Conservation (phyloP, 2,797 vertebrate genomes). For the Sparidentex hasta region DNA sequence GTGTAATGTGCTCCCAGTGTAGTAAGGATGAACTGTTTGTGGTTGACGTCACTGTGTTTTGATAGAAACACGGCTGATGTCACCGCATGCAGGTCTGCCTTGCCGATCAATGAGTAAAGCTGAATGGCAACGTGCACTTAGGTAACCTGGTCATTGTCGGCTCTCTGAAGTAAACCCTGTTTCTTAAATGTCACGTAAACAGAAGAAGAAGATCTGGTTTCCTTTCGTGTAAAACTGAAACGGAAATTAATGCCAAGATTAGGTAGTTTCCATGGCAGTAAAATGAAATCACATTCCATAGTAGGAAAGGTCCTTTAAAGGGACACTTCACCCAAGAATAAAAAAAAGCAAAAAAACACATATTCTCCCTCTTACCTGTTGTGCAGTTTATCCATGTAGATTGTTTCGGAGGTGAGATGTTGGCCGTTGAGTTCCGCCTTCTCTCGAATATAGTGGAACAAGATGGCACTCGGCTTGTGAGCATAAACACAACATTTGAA, state of each 20-base stretch:
- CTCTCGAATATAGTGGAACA: too few species aligned
- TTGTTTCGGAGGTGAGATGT: too few species aligned
- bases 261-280: neutral
- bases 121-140: neutral
- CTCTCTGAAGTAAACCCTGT: too few species aligned
- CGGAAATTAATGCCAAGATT: neutral
- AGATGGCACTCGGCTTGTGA: too few species aligned
- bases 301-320: too few species aligned
- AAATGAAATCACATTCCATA: too few species aligned
- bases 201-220: neutral
- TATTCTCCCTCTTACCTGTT: too few species aligned
- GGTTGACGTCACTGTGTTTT: conserved; percentile 18
- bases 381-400: too few species aligned
- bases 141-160: neutral
- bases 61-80: conserved; percentile 9
- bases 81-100: neutral
- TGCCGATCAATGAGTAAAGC: neutral
- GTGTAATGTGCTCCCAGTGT: neutral
- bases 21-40: neutral
- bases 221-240: neutral
- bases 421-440: too few species aligned
- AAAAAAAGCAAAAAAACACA: too few species aligned
- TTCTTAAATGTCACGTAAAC: neutral
- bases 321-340: too few species aligned
- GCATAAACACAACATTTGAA: too few species aligned